phyloP scores from a whole-genome alignment of 2,113 vertebrate species.

The Festucalex cinctus region DNA sequence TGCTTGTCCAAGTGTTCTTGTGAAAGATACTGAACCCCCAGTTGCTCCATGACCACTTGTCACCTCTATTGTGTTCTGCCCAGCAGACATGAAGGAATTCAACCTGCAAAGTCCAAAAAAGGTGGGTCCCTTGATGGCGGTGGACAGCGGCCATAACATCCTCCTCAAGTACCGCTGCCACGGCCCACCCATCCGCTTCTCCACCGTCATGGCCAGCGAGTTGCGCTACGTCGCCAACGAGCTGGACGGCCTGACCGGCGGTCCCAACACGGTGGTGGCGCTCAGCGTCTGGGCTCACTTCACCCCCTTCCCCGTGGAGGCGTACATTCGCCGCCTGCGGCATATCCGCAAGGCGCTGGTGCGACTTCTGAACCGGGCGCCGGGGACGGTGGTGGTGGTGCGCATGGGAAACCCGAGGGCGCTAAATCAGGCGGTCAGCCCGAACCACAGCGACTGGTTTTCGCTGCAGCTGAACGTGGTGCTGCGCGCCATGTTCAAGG shows the following conservation, averaged over 20 bases:
- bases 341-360: slow-evolving; percentile 84
- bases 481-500: slow-evolving; percentile 90
- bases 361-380: slow-evolving; percentile 85
- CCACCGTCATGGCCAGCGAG: slow-evolving; percentile 82
- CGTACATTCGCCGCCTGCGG: slow-evolving; percentile 86
- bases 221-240: slow-evolving; percentile 89
- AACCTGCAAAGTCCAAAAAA: slow-evolving; percentile 89
- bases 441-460: slow-evolving; percentile 97
- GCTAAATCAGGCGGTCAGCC: slow-evolving; percentile 84
- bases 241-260: slow-evolving; percentile 84
- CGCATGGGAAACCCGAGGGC: slow-evolving; percentile 87
- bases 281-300: slow-evolving; percentile 95
- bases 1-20: too few relatives aligned
- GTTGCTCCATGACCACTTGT: too few relatives aligned
- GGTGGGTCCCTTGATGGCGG: slow-evolving; percentile 87
- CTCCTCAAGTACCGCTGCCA: slow-evolving; percentile 88
- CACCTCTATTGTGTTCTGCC: slow-evolving; percentile 15
- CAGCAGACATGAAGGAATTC: slow-evolving; percentile 84
- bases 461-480: slow-evolving; percentile 84
- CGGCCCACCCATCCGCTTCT: slow-evolving; percentile 88
- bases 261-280: slow-evolving; percentile 82
- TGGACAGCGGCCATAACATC: slow-evolving; percentile 85
- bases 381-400: slow-evolving; percentile 81
- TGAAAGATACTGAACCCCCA: too few relatives aligned
- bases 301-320: slow-evolving; percentile 89